These are phyloP conservation scores for Thalassaphorura encarpata DNA, from an alignment of 1,140 invertebrate genomes.

Conservation along the genomic window DNA sequence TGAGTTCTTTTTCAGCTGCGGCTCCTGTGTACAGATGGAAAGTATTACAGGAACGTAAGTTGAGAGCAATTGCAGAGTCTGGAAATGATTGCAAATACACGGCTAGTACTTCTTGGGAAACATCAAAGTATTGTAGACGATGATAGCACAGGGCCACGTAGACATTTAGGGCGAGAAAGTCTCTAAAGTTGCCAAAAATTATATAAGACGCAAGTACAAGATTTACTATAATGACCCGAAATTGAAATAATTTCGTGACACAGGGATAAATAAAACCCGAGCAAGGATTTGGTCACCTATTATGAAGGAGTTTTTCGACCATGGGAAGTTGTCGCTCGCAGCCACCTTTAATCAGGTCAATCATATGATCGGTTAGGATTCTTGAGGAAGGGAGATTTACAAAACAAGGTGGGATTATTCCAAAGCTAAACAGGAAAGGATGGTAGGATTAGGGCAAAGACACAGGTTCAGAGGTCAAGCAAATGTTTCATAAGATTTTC, in stretches of 20 bases:
- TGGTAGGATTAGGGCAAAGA: not conserved
- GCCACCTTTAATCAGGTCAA: slow-evolving; percentile 15
- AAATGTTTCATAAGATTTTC: no score
- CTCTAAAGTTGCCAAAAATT: slow-evolving; percentile 51
- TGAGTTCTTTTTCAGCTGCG: slow-evolving; percentile 77
- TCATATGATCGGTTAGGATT: slow-evolving; percentile 10
- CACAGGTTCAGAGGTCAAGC: not conserved
- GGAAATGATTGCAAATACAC: slow-evolving; percentile 86
- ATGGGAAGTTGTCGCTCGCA: slow-evolving; percentile 16
- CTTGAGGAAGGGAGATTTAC: slow-evolving; percentile 1
- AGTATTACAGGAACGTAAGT: slow-evolving; percentile 84
- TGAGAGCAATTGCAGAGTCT: slow-evolving; percentile 88
- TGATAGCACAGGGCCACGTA: slow-evolving; percentile 97
- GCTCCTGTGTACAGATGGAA: slow-evolving; percentile 88
- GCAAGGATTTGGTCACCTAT: not conserved
- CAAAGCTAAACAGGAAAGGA: no score
- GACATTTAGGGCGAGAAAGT: slow-evolving; percentile 88
- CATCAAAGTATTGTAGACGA: slow-evolving; percentile 86
- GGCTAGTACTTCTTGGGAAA: slow-evolving; percentile 85
- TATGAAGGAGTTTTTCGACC: slow-evolving; percentile 8
- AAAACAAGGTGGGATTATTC: no score
- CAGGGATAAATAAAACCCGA: not conserved
- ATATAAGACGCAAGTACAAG: slow-evolving; percentile 3
- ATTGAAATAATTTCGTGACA: not conserved
- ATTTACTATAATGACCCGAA: not conserved